These are phyloP conservation scores for Popillia japonica DNA, from an alignment of 1,140 invertebrate species.

Conservation along the genomic window DNA sequence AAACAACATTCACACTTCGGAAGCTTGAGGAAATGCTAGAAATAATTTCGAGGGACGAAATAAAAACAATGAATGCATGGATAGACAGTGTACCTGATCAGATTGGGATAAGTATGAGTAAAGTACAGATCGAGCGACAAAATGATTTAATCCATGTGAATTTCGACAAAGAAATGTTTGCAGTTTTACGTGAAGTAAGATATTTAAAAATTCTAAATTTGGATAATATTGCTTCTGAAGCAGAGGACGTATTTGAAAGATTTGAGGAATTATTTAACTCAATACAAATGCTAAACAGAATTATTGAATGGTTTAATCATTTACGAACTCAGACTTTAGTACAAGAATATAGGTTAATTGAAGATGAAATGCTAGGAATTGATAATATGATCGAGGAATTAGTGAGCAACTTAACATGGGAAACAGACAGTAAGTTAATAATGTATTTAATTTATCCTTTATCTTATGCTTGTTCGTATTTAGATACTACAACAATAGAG, in stretches of 20 bases:
- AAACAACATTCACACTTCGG: constrained; percentile 53
- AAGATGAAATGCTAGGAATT: constrained; percentile 70
- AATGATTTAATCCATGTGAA: constrained; percentile 58
- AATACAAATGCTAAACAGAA: constrained; percentile 62
- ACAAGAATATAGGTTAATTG: constrained; percentile 74
- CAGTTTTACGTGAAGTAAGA: constrained; percentile 68
- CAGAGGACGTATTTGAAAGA: constrained; percentile 64
- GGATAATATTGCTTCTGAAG: constrained; percentile 63
- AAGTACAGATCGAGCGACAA: constrained; percentile 57
- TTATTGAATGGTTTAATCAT: constrained; percentile 72
- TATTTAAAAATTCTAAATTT: constrained; percentile 71
- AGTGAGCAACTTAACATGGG: constrained; percentile 73
- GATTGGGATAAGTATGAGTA: constrained; percentile 57
- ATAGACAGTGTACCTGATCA: constrained; percentile 54
- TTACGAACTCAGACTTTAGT: constrained; percentile 70
- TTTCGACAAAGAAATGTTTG: constrained; percentile 63
- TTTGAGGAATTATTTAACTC: constrained; percentile 64
- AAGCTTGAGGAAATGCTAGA: constrained; percentile 60
- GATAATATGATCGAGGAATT: constrained; percentile 70
- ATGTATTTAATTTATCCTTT: constrained; percentile 6
- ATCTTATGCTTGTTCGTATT: constrained; percentile 12
- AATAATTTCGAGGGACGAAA: constrained; percentile 55
- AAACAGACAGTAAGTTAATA: constrained; percentile 67
- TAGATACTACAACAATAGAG: constrained; percentile 51
- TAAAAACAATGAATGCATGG: constrained; percentile 59